Percentiles rank a stretch among this genome's conserved stretches.
Conservation (phyloP, 2,113 vertebrate species). For the Leptosomus discolor region DNA sequence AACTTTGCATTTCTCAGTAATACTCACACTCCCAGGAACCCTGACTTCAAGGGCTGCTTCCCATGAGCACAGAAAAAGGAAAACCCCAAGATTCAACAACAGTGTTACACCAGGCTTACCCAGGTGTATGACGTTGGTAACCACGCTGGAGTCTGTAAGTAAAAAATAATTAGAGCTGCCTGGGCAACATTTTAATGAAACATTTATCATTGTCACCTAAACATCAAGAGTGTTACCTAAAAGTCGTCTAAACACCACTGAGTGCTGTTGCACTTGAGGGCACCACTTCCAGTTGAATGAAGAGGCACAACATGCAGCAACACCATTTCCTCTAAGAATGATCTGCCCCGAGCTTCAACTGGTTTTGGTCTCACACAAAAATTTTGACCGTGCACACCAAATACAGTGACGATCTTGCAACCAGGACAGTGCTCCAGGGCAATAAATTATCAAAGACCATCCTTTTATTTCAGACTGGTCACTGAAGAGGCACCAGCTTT, state of each 20-base stretch:
- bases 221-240: not conserved
- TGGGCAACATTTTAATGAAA: not conserved
- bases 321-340: not conserved
- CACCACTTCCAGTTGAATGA: not conserved
- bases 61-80: not conserved
- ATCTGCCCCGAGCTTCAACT: not conserved
- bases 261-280: not conserved
- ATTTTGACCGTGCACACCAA: not conserved
- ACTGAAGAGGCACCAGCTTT: not conserved
- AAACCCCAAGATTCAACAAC: not conserved
- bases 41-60: not conserved
- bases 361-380: not conserved
- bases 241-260: not conserved
- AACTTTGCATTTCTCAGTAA: not conserved
- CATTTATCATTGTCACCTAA: not conserved
- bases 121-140: not conserved
- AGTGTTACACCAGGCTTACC: not conserved
- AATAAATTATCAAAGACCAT: not conserved
- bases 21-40: not conserved
- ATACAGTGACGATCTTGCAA: not conserved
- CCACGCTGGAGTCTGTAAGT: fast-evolving
- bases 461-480: not conserved
- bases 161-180: not conserved
- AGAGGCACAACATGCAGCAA: not conserved
- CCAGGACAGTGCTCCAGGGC: not conserved